Percentiles rank a stretch among this genome's conserved stretches.
These are phyloP conservation scores for Orussus abietinus DNA, from an alignment of 1,140 invertebrate genomes.

Conservation along the genomic window DNA sequence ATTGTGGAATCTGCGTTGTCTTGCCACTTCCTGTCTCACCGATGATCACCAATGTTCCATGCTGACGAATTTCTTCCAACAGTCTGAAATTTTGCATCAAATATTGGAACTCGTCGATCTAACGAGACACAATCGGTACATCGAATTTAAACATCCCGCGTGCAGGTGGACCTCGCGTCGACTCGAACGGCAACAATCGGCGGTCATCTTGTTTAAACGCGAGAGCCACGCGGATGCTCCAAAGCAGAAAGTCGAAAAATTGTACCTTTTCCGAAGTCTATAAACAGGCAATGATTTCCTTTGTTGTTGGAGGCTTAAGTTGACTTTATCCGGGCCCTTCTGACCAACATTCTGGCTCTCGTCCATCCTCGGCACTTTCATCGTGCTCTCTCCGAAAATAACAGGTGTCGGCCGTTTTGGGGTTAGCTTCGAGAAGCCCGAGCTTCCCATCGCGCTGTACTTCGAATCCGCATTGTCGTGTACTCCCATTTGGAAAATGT, in stretches of 20 bases:
- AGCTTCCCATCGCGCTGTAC: constrained; percentile 32
- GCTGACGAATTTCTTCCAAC: constrained; percentile 54
- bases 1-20: constrained; percentile 87
- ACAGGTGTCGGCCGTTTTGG: constrained; percentile 34
- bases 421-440: constrained; percentile 34
- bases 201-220: too few species aligned
- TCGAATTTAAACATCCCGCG: too few species aligned
- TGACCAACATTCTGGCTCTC: constrained; percentile 3
- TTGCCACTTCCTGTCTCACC: constrained; percentile 90
- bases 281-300: constrained; percentile 54
- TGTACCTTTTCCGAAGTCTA: constrained; percentile 47
- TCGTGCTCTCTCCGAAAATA: constrained; percentile 25
- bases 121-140: too few species aligned
- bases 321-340: constrained; percentile 27
- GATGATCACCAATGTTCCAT: constrained; percentile 71
- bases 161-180: too few species aligned
- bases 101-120: constrained; percentile 2
- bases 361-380: constrained; percentile 24
- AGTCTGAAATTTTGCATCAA: constrained; percentile 52
- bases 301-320: constrained; percentile 49
- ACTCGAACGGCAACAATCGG: too few species aligned
- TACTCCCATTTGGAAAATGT: constrained; percentile 41
- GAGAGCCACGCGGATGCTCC: too few species aligned
- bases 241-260: constrained; percentile 4
- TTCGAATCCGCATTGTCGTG: constrained; percentile 44